phyloP scores from a whole-genome alignment of 2,113 vertebrate genomes.

The Acrocephalus arundinaceus region DNA sequence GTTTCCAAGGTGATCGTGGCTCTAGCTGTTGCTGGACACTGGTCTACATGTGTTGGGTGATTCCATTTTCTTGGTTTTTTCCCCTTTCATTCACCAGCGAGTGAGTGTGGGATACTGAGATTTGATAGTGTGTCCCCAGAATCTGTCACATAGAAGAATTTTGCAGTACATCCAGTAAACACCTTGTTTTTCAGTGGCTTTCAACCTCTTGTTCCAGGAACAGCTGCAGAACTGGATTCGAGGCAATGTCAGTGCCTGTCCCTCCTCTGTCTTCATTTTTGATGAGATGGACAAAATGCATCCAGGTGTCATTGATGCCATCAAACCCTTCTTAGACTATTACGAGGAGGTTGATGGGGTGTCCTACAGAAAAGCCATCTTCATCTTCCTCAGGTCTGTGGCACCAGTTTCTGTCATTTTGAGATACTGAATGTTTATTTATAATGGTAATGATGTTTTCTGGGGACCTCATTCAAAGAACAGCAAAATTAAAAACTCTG shows the following conservation, averaged over 20 bases:
- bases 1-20: background rate
- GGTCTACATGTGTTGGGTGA: background rate
- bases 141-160: background rate
- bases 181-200: background rate
- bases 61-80: background rate
- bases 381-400: slow-evolving; percentile 93
- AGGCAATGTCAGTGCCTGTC: slow-evolving; percentile 85
- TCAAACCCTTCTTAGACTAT: slow-evolving; percentile 92
- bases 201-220: slow-evolving; percentile 67
- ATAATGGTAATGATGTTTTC: background rate
- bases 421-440: background rate
- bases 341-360: slow-evolving; percentile 86
- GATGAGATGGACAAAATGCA: slow-evolving; percentile 97
- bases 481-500: background rate
- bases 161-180: background rate
- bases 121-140: background rate
- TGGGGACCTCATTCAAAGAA: background rate
- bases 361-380: slow-evolving; percentile 89
- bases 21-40: background rate
- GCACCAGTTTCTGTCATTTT: background rate
- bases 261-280: slow-evolving; percentile 90
- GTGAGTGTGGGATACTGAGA: background rate
- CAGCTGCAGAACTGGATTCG: slow-evolving; percentile 89
- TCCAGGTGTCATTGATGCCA: slow-evolving; percentile 89
- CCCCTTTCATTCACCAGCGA: background rate